Conservation (phyloP, 64 coral and sea anemone species). For the Montipora capricornis region DNA sequence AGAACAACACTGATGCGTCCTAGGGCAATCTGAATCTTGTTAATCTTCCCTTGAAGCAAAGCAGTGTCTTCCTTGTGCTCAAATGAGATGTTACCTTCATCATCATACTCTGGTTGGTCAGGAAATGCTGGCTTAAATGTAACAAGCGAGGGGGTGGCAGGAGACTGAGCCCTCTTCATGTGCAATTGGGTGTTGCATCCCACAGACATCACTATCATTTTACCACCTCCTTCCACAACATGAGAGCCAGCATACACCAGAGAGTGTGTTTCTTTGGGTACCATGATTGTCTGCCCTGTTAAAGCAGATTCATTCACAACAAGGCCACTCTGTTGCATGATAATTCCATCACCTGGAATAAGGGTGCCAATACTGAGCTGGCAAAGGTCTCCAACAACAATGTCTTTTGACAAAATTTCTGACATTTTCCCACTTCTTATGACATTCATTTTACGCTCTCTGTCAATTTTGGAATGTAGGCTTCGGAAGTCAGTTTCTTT, state of each 20-base stretch:
- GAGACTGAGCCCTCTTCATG: slow-evolving; percentile 3
- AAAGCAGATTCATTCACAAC: slow-evolving; percentile 80
- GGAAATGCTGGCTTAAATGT: slow-evolving; percentile 28
- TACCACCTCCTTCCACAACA: slow-evolving; percentile 84
- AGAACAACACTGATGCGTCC: slow-evolving; percentile 69
- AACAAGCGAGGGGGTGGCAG: slow-evolving; percentile 5
- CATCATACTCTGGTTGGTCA: neutral
- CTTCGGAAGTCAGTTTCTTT: slow-evolving; percentile 76
- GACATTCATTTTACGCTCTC: slow-evolving; percentile 62
- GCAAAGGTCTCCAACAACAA: slow-evolving; percentile 85
- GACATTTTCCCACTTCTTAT: slow-evolving; percentile 55
- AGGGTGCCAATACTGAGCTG: slow-evolving; percentile 75
- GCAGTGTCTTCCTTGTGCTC: slow-evolving; percentile 65
- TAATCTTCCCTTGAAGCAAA: slow-evolving; percentile 75
- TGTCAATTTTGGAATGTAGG: slow-evolving; percentile 65
- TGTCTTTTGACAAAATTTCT: slow-evolving; percentile 54
- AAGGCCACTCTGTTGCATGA: slow-evolving; percentile 82
- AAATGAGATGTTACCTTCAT: neutral
- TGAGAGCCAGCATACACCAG: slow-evolving; percentile 83
- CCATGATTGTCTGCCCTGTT: slow-evolving; percentile 38
- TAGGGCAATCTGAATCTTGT: slow-evolving; percentile 69
- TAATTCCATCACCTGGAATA: slow-evolving; percentile 84
- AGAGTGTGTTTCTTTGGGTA: slow-evolving; percentile 55
- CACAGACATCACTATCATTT: slow-evolving; percentile 80
- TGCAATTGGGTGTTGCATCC: slow-evolving; percentile 59